Evolutionary conservation across 2,113 vertebrate species (phyloP).

Genomic region (Vireo altiloquus): DNA sequence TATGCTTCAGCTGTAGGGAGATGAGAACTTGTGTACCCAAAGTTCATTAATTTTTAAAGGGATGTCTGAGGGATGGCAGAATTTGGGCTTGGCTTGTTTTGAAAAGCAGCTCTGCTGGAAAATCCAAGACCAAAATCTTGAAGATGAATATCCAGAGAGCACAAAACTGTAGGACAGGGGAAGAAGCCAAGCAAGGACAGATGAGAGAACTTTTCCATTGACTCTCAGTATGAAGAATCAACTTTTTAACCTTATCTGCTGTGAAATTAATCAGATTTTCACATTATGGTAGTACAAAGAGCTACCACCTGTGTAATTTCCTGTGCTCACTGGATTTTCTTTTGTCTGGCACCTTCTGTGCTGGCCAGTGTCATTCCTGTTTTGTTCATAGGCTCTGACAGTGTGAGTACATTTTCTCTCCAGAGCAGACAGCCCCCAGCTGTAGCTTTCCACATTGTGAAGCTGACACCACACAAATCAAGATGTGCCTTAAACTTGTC

Average conservation of each 20-base stretch:
- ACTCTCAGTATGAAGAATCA: background rate
- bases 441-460: slow-evolving; percentile 2
- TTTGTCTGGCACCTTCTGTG: slow-evolving; percentile 47
- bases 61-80: background rate
- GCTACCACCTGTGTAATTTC: slow-evolving; percentile 24
- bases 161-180: background rate
- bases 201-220: background rate
- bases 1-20: background rate
- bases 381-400: slow-evolving; percentile 31
- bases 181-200: background rate
- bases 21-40: background rate
- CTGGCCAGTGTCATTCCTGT: background rate
- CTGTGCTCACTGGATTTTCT: slow-evolving; percentile 10
- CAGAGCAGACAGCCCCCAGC: slow-evolving; percentile 16
- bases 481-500: background rate
- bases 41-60: background rate
- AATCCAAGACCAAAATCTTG: background rate
- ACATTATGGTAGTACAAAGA: slow-evolving; percentile 14
- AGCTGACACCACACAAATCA: slow-evolving; percentile 21
- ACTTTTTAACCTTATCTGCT: background rate
- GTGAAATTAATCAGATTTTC: slow-evolving; percentile 46
- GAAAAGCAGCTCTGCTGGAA: background rate
- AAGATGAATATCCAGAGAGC: background rate
- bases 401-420: slow-evolving; percentile 4
- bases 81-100: background rate